Conservation (phyloP, 2,113 vertebrate genomes). For the Clarias gariepinus region DNA sequence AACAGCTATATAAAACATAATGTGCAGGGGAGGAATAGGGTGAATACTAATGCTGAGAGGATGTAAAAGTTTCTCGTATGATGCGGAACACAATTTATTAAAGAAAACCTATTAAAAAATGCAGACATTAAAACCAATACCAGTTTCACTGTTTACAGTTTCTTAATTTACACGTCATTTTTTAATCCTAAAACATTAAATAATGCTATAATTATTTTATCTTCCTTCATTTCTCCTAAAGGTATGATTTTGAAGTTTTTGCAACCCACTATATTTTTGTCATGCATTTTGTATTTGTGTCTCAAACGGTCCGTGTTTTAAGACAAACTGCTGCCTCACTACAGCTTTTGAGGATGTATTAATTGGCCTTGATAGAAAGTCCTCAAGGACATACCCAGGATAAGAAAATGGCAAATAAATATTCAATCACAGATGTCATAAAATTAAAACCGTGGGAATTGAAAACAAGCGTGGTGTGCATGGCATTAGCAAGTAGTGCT, state of each 20-base stretch:
- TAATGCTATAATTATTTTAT: background rate
- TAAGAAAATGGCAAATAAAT: slow-evolving; percentile 3
- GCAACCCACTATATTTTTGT: background rate
- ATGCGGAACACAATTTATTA: background rate
- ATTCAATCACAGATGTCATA: slow-evolving; percentile 9
- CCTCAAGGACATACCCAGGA: background rate
- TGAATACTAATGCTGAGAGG: background rate
- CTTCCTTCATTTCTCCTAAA: background rate
- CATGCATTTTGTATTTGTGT: background rate
- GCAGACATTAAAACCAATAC: background rate
- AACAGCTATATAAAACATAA: background rate
- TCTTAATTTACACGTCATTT: background rate
- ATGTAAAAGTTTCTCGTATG: background rate
- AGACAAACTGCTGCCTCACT: background rate
- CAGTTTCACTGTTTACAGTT: background rate
- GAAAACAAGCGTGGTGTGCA: slow-evolving; percentile 24
- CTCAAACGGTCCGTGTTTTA: background rate
- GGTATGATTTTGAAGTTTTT: background rate
- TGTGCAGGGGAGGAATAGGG: no score
- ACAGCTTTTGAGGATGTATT: background rate
- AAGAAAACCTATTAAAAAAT: background rate
- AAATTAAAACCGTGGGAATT: slow-evolving; percentile 24
- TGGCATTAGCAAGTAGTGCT: slow-evolving; percentile 47
- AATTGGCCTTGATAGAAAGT: background rate
- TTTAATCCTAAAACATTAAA: background rate